Conservation (phyloP, 2,797 vertebrate genomes). For the Apodemus agrarius region DNA sequence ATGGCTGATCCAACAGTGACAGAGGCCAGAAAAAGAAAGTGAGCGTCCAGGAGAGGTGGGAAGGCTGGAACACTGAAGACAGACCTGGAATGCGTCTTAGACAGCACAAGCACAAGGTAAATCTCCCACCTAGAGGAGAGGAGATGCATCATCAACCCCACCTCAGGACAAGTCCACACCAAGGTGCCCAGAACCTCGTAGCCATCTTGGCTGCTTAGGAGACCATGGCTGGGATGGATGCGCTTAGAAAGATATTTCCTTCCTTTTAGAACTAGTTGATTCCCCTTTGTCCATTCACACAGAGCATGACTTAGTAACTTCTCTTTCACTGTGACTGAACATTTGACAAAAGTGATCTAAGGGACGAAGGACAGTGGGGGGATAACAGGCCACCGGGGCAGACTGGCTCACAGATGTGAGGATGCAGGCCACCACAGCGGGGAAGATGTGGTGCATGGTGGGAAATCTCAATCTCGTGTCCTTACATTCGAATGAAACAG, state of each 20-base stretch:
- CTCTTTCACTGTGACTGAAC: neutral
- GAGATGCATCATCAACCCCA: neutral
- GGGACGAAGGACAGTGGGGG: too few species aligned
- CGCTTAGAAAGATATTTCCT: neutral
- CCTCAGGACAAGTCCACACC: neutral
- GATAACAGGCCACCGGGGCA: neutral
- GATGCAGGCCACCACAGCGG: neutral
- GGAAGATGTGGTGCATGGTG: neutral
- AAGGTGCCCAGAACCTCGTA: fast-evolving
- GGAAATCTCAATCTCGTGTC: neutral
- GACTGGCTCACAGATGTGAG: neutral
- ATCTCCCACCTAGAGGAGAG: neutral
- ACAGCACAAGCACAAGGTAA: neutral
- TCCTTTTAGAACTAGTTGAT: neutral
- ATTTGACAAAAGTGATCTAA: neutral
- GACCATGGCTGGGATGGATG: too few species aligned
- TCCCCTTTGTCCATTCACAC: conserved; percentile 25
- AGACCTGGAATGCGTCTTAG: neutral
- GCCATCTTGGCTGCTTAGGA: neutral
- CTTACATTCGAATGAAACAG: neutral
- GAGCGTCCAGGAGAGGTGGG: neutral
- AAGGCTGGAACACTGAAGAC: neutral
- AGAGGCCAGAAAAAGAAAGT: neutral
- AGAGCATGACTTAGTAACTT: neutral
- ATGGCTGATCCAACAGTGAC: neutral